Conservation (phyloP, 2,888 invertebrate species). For the Thymelicus sylvestris region DNA sequence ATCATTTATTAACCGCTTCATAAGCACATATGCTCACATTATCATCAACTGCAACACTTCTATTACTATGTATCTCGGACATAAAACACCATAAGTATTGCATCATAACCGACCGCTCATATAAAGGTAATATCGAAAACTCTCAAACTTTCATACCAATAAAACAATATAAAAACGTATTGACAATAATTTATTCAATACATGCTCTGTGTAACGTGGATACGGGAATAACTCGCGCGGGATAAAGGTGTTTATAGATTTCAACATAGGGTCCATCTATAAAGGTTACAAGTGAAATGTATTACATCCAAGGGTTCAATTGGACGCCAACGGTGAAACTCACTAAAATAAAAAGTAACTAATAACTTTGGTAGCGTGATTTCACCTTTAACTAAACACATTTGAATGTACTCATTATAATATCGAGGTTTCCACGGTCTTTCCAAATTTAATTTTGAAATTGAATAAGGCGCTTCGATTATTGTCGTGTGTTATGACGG, state of each 20-base stretch:
- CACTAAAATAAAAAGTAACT: slow-evolving; percentile 34
- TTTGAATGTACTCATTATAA: slow-evolving; percentile 33
- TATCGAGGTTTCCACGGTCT: slow-evolving; percentile 18
- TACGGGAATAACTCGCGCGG: slow-evolving; percentile 37
- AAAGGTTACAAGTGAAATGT: slow-evolving; percentile 42
- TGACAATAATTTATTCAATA: slow-evolving; percentile 78
- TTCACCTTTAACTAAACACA: slow-evolving; percentile 31
- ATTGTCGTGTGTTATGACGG: slow-evolving; percentile 14
- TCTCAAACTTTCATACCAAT: slow-evolving; percentile 73
- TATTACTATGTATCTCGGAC: slow-evolving; percentile 48
- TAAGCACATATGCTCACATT: slow-evolving; percentile 48
- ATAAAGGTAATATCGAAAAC: slow-evolving; percentile 65
- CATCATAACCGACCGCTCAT: slow-evolving; percentile 60
- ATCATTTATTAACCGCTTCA: slow-evolving; percentile 41
- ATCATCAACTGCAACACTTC: slow-evolving; percentile 56
- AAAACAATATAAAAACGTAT: slow-evolving; percentile 81
- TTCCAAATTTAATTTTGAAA: slow-evolving; percentile 33
- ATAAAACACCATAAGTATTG: slow-evolving; percentile 59
- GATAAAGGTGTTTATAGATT: slow-evolving; percentile 43
- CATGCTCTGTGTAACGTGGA: slow-evolving; percentile 49
- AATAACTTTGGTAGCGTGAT: slow-evolving; percentile 36
- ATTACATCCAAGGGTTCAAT: slow-evolving; percentile 47
- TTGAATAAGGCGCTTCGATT: slow-evolving; percentile 30
- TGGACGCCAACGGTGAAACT: slow-evolving; percentile 36
- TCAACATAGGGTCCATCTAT: slow-evolving; percentile 37